Percentiles rank a stretch among this genome's conserved stretches.
phyloP scores from a whole-genome alignment of 53 echinoderm and acorn worm genomes.

The Paracentrotus lividus region DNA sequence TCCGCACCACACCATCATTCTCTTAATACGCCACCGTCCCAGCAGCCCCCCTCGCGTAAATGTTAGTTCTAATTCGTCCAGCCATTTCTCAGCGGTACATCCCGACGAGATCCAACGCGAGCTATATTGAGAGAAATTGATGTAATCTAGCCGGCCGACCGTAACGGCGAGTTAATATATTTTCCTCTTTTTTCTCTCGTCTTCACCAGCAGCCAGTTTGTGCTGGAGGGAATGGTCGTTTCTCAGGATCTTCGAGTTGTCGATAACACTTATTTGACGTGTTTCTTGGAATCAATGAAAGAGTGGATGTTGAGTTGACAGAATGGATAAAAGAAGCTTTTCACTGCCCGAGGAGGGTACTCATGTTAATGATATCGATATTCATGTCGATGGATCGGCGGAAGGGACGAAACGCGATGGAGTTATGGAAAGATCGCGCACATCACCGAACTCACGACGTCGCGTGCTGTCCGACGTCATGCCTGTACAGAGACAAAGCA shows the following conservation, averaged over 20 bases:
- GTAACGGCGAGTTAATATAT: slow-evolving; percentile 50
- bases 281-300: background rate
- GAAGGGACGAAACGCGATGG: slow-evolving; percentile 51
- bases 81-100: slow-evolving; percentile 52
- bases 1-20: slow-evolving; percentile 43
- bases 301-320: background rate
- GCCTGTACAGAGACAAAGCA: slow-evolving; percentile 61
- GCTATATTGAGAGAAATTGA: slow-evolving; percentile 49
- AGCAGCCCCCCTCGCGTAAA: slow-evolving; percentile 47
- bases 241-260: background rate
- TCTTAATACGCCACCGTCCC: background rate
- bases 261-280: background rate
- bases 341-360: slow-evolving; percentile 61
- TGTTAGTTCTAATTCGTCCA: slow-evolving; percentile 58
- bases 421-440: slow-evolving; percentile 47
- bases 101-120: slow-evolving; percentile 38
- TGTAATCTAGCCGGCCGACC: slow-evolving; percentile 37
- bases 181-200: background rate
- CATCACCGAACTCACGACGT: slow-evolving; percentile 57
- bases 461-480: slow-evolving; percentile 45
- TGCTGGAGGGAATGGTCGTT: slow-evolving; percentile 11
- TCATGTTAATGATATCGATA: slow-evolving; percentile 48
- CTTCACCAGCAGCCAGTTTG: slow-evolving; percentile 3
- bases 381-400: slow-evolving; percentile 40
- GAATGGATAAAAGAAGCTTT: slow-evolving; percentile 61